Conservation (phyloP, 2,113 vertebrate genomes). For the Spea multiplicata region DNA sequence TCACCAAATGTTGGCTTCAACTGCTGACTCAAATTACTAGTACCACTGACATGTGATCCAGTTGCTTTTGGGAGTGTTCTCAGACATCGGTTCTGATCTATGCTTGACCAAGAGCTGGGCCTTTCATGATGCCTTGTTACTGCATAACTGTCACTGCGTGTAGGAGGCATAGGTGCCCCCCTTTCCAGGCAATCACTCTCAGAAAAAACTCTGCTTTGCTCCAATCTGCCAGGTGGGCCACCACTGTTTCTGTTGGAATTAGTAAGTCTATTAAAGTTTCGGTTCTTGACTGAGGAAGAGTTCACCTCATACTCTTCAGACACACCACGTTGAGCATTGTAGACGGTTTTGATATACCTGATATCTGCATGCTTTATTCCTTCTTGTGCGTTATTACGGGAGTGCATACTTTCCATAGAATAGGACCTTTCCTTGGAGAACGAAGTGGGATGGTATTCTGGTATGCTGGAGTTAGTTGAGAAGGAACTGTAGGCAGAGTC, state of each 20-base stretch:
- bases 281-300: constrained; percentile 58
- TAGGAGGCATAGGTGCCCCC: constrained; percentile 76
- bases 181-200: constrained; percentile 58
- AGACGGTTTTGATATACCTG: constrained; percentile 76
- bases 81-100: constrained; percentile 73
- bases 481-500: constrained; percentile 96
- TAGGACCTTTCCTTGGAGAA: constrained; percentile 74
- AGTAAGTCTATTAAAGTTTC: constrained; percentile 54
- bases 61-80: constrained; percentile 70
- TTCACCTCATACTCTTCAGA: constrained; percentile 80
- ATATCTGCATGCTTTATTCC: constrained; percentile 83
- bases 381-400: constrained; percentile 60
- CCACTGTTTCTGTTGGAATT: constrained; percentile 62
- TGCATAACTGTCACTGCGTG: constrained; percentile 87
- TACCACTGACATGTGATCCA: constrained; percentile 65
- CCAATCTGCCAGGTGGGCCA: constrained; percentile 60
- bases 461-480: constrained; percentile 90
- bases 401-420: constrained; percentile 69
- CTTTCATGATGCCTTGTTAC: constrained; percentile 81
- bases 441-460: constrained; percentile 73
- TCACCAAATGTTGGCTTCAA: constrained; percentile 66
- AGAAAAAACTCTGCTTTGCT: constrained; percentile 60
- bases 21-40: constrained; percentile 53
- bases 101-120: constrained; percentile 79
- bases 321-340: constrained; percentile 71